Evolutionary conservation across 2,888 invertebrate genomes (phyloP).

Genomic region (Idaea dimidiata): DNA sequence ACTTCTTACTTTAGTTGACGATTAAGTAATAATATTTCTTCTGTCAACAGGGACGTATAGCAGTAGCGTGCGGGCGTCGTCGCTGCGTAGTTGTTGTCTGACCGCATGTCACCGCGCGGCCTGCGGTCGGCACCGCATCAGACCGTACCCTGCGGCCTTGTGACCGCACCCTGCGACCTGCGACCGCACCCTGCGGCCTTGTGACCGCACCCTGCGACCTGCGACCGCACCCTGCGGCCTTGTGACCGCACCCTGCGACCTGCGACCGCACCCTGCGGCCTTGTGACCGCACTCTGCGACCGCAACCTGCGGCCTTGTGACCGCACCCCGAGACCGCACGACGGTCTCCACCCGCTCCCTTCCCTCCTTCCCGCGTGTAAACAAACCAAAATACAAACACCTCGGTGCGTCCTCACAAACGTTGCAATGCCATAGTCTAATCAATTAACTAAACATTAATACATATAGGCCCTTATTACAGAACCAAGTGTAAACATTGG

Average conservation of each 20-base stretch:
- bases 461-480: background rate
- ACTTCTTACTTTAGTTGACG: too few relatives aligned
- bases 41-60: constrained; percentile 41
- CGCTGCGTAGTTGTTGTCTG: background rate
- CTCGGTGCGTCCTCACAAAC: constrained; percentile 51
- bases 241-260: background rate
- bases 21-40: constrained; percentile 3
- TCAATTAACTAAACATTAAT: constrained; percentile 25
- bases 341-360: background rate
- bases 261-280: background rate
- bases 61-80: constrained; percentile 15
- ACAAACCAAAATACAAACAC: background rate
- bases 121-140: background rate
- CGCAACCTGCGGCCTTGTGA: too few relatives aligned
- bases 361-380: background rate
- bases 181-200: too few relatives aligned
- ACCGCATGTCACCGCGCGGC: background rate
- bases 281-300: too few relatives aligned
- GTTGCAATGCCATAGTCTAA: constrained; percentile 70
- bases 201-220: background rate
- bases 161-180: too few relatives aligned
- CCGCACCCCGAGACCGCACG: background rate
- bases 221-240: too few relatives aligned
- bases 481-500: too few relatives aligned
- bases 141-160: background rate